Base-by-base conservation (phyloP, 2,888 invertebrate species). In the Catotricha subobsoleta region DNA sequence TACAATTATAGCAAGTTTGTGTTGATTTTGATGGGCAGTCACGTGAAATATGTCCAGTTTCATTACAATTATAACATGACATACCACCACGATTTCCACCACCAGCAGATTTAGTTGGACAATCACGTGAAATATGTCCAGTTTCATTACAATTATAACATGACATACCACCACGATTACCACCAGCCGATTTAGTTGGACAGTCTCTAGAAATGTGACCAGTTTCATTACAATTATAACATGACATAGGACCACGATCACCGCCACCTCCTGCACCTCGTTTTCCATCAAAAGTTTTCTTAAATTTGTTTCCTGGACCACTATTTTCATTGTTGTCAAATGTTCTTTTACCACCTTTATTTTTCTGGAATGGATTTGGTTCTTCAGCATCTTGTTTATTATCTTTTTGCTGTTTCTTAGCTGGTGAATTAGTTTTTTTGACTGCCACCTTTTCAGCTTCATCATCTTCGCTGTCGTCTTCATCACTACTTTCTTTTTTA, bases 71-170 rank as follows among this genome's bases (percentile, higher is more conserved):
- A 10, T 29, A 42, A 15, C 41, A 41, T 33, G 16, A 27, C 18
- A 7, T 27, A 12, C 41, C 41, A 13, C 42, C 38, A 29, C 29
- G 29, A 10, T 34, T 34, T 3, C 43, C 41, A 13, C 37, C 31
- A n/a, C 43, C 43, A 34, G n/a, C n/a, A n/a, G n/a, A n/a, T 16
- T 42, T 42, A 21, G 23, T 5, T 37, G 42, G 42, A 27, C 42
- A 42, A 13, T 42, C 42, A 30, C 42, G 37, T 3, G 31, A 25
- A 20, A 42, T 35, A 19, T 42, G 42, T n/a, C 36, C 42, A 12
- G 31, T 25, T 38, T 35, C 35, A 13, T 38, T 33, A 18, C 42
- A 42, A 25, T 31, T 30, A 13, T 23, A 38, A 27, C 42, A 42
- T 23, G 31, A 33, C 18, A 33, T 19, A 19, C 20, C 2, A 7